A percentile compares a stretch with the other conserved stretches of the same genome.
Conservation (phyloP, 2,113 vertebrate species). For the Pelmatolapia mariae region DNA sequence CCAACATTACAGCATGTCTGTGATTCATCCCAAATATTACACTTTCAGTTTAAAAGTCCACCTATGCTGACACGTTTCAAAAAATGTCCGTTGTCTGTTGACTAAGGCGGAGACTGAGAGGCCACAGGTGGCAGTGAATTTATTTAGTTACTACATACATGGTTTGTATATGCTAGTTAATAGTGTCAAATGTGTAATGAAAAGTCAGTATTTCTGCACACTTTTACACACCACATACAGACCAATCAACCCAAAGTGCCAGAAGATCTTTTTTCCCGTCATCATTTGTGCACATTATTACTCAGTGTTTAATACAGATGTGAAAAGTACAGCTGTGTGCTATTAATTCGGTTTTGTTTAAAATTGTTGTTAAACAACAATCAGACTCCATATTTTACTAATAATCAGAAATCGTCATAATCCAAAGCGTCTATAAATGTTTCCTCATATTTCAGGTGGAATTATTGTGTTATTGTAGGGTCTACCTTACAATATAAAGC, state of each 20-base stretch:
- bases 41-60: not conserved
- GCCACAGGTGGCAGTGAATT: not conserved
- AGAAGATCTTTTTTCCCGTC: not conserved
- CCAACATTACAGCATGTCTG: not conserved
- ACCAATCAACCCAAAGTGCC: not conserved
- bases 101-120: not conserved
- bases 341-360: not conserved
- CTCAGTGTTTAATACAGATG: not conserved
- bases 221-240: accelerated
- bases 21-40: not conserved
- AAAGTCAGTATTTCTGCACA: not conserved
- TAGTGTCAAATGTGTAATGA: not conserved
- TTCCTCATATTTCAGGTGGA: not conserved
- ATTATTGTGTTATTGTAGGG: not conserved
- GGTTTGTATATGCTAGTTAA: not conserved
- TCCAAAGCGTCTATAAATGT: accelerated
- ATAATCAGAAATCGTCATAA: not conserved
- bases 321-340: not conserved
- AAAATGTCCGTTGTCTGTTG: not conserved
- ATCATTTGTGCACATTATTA: not conserved
- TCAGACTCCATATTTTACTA: not conserved
- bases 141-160: not conserved
- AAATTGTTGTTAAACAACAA: not conserved
- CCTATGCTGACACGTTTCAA: not conserved
- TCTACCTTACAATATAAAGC: not conserved